These are phyloP conservation scores for Trissolcus japonicus DNA, from an alignment of 2,888 invertebrate species.

Conservation along the genomic window DNA sequence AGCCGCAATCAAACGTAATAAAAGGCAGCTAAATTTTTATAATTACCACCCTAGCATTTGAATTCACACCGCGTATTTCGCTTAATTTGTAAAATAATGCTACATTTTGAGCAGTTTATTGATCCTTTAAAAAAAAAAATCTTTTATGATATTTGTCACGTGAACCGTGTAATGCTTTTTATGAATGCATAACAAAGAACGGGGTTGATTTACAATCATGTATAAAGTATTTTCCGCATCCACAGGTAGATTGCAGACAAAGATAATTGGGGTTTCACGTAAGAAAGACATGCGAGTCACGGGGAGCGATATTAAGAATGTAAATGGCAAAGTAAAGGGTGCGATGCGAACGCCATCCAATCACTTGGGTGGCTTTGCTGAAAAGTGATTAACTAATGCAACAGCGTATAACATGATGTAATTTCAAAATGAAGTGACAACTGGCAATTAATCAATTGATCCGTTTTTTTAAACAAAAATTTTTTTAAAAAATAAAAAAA, in stretches of 20 bases:
- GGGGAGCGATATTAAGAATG: not conserved
- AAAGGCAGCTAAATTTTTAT: not conserved
- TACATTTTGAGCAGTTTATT: not conserved
- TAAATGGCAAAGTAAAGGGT: not conserved
- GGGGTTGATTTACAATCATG: not conserved
- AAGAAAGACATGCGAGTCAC: not conserved
- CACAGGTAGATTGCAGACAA: not conserved
- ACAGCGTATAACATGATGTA: not conserved
- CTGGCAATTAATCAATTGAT: too few relatives aligned
- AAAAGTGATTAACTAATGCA: constrained; percentile 3
- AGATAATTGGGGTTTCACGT: not conserved
- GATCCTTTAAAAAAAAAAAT: too few relatives aligned
- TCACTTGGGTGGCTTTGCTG: not conserved
- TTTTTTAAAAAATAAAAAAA: too few relatives aligned
- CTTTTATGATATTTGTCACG: too few relatives aligned
- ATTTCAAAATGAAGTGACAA: constrained; percentile 2
- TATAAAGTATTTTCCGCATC: not conserved
- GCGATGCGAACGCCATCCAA: not conserved
- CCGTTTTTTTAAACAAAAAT: too few relatives aligned
- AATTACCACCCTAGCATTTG: not conserved
- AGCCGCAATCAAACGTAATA: not conserved
- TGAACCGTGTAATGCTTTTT: not conserved
- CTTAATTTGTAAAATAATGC: not conserved
- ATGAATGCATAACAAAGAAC: not conserved
- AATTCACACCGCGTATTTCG: not conserved